phyloP scores from a whole-genome alignment of 2,888 invertebrate genomes.

The Ctena decussata region DNA sequence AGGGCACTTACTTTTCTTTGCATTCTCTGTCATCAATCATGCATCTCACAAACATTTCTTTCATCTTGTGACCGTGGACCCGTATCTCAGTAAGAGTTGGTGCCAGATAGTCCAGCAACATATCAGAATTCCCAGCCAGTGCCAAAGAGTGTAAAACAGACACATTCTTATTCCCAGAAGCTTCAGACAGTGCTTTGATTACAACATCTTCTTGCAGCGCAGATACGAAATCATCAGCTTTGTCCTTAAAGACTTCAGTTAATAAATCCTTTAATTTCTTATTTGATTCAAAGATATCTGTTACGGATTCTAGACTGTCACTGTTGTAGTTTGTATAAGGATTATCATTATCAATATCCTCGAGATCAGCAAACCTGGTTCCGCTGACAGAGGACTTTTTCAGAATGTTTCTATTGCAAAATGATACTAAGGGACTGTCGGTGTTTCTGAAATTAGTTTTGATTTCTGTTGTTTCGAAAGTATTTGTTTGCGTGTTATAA shows the following conservation, averaged over 20 bases:
- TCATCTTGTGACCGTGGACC: not conserved
- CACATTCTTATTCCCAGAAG: not conserved
- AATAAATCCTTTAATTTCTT: slow-evolving; percentile 3
- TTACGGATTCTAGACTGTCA: not conserved
- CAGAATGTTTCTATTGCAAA: slow-evolving; percentile 35
- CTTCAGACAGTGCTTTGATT: not conserved
- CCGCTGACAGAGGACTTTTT: not conserved
- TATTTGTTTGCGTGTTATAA: not conserved
- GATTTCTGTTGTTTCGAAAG: not conserved
- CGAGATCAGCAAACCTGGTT: slow-evolving; percentile 15
- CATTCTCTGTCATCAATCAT: slow-evolving; percentile 9
- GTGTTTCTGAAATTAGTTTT: not conserved
- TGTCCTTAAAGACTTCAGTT: not conserved
- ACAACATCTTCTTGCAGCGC: slow-evolving; percentile 24
- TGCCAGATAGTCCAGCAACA: slow-evolving; percentile 2
- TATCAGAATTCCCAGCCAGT: not conserved
- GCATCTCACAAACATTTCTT: slow-evolving; percentile 18
- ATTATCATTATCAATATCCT: not conserved
- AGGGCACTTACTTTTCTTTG: slow-evolving; percentile 15
- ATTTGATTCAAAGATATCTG: not conserved
- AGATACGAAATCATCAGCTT: not conserved
- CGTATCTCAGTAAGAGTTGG: slow-evolving; percentile 2
- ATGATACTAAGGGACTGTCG: not conserved
- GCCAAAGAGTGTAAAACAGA: slow-evolving; percentile 19
- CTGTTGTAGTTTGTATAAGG: not conserved